A percentile compares a stretch with the other conserved stretches of the same genome.
Evolutionary conservation across 1,140 invertebrate genomes (phyloP).

Genomic region (Drosophila bocqueti): DNA sequence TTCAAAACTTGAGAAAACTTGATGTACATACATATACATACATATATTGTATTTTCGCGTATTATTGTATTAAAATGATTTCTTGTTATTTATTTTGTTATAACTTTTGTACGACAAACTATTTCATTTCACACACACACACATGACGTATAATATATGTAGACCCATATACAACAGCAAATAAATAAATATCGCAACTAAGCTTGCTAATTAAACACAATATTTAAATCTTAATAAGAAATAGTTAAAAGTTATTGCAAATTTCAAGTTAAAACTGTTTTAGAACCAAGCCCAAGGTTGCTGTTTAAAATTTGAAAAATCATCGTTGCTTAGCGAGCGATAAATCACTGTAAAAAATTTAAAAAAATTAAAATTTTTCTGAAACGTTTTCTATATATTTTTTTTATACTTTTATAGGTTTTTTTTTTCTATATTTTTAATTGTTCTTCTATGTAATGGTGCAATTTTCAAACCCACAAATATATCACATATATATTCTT

Average conservation of each 20-base stretch:
- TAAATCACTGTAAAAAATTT: neutral
- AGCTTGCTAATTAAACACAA: constrained; percentile 20
- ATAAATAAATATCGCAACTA: constrained; percentile 43
- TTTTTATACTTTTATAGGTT: too few species aligned
- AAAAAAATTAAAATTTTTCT: too few species aligned
- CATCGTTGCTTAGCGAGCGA: too few species aligned
- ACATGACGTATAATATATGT: constrained; percentile 29
- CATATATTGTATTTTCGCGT: constrained; percentile 41
- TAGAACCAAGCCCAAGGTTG: neutral
- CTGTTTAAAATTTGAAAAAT: neutral
- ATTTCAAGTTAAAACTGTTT: neutral
- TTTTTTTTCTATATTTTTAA: too few species aligned
- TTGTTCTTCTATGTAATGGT: too few species aligned
- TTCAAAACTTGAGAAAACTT: constrained; percentile 4
- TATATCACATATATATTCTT: too few species aligned
- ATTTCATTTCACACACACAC: constrained; percentile 35
- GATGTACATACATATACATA: constrained; percentile 29
- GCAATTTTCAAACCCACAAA: too few species aligned
- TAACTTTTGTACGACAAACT: constrained; percentile 54
- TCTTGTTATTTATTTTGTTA: constrained; percentile 57
- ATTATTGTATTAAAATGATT: constrained; percentile 53
- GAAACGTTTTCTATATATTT: too few species aligned
- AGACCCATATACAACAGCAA: constrained; percentile 40
- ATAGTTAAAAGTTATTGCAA: neutral
- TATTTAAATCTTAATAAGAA: too few species aligned